These are phyloP conservation scores for Eupeodes luniger DNA, from an alignment of 2,888 invertebrate species.

Conservation along the genomic window DNA sequence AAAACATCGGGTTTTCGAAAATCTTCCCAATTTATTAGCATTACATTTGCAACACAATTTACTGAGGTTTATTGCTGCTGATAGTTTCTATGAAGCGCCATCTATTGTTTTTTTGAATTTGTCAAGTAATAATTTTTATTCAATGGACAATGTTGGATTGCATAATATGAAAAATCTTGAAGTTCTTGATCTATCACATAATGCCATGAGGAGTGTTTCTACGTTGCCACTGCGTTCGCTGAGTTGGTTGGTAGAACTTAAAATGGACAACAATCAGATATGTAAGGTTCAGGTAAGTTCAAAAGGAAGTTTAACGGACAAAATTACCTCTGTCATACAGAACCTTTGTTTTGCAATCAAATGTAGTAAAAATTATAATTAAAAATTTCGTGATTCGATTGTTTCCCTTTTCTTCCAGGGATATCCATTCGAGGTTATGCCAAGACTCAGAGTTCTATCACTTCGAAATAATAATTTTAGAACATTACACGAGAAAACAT, in stretches of 20 bases:
- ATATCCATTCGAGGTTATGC: constrained; percentile 93
- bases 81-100: constrained; percentile 91
- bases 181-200: constrained; percentile 93
- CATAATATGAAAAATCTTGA: constrained; percentile 91
- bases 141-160: constrained; percentile 90
- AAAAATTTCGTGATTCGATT: neutral
- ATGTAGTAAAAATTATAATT: too few species aligned
- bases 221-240: constrained; percentile 89
- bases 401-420: constrained; percentile 83
- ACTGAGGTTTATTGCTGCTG: constrained; percentile 88
- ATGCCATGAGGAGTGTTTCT: constrained; percentile 89
- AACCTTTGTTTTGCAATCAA: too few species aligned
- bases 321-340: neutral
- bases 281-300: constrained; percentile 88
- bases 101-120: constrained; percentile 92
- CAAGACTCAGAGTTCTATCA: constrained; percentile 91
- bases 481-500: constrained; percentile 89
- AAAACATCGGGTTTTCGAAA: constrained; percentile 90
- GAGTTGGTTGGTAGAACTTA: constrained; percentile 94
- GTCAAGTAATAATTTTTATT: constrained; percentile 91
- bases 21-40: constrained; percentile 87
- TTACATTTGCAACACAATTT: constrained; percentile 93
- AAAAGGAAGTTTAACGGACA: neutral
- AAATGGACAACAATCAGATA: constrained; percentile 93
- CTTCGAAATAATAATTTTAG: constrained; percentile 91